These are phyloP conservation scores for Plectrocnemia conspersa DNA, from an alignment of 1,140 invertebrate species.

Conservation along the genomic window DNA sequence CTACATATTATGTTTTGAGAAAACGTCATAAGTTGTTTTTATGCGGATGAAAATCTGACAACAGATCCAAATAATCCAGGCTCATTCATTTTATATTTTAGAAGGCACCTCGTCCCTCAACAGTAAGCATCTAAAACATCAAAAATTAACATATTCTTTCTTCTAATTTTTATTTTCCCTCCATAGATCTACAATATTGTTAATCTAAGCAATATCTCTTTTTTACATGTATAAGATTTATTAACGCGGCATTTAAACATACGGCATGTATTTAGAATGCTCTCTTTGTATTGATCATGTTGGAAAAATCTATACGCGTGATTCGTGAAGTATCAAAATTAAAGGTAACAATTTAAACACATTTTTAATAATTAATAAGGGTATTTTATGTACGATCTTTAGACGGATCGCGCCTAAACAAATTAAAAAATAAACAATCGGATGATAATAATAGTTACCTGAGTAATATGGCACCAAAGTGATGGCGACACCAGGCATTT, in stretches of 20 bases:
- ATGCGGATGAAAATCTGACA: background rate
- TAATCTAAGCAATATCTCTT: conserved; percentile 26
- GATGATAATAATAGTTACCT: conserved; percentile 14
- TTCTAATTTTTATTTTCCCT: conserved; percentile 29
- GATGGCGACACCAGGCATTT: conserved; percentile 19
- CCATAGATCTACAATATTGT: conserved; percentile 27
- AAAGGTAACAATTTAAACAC: no score
- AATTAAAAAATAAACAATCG: no score
- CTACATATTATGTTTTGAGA: no score
- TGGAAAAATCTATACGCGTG: no score
- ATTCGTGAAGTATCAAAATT: no score
- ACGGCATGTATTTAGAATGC: conserved; percentile 14
- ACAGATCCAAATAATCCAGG: conserved; percentile 18
- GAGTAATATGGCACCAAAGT: conserved; percentile 14
- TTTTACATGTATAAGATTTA: conserved; percentile 34
- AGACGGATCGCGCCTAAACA: no score
- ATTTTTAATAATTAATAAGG: no score
- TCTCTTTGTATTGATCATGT: no score
- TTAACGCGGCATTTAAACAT: conserved; percentile 28
- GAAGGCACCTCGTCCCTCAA: conserved; percentile 36
- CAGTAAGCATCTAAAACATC: conserved; percentile 35
- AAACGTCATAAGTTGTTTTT: background rate
- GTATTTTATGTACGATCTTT: no score
- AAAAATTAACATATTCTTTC: conserved; percentile 32
- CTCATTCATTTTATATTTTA: conserved; percentile 33